These are phyloP conservation scores for Oplegnathus fasciatus DNA, from an alignment of 2,113 vertebrate species.

Conservation along the genomic window DNA sequence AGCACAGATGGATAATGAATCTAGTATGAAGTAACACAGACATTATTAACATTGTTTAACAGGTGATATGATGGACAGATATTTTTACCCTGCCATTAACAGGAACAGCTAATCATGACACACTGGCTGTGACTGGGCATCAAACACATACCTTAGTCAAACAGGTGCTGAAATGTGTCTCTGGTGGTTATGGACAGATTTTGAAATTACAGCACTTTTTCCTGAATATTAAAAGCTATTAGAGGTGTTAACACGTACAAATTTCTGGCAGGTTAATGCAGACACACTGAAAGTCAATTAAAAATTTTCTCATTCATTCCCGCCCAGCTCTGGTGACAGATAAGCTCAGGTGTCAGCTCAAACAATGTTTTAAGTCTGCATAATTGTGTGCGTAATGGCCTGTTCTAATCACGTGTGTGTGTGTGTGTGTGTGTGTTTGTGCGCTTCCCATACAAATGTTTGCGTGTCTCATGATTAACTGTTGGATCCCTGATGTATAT, in stretches of 20 bases:
- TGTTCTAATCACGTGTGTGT: neutral
- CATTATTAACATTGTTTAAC: slow-evolving; percentile 20
- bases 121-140: slow-evolving; percentile 10
- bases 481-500: slow-evolving; percentile 31
- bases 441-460: neutral
- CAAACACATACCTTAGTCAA: slow-evolving; percentile 9
- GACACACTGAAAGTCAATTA: slow-evolving; percentile 25
- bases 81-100: slow-evolving; percentile 16
- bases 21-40: neutral
- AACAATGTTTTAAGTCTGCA: slow-evolving; percentile 27
- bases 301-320: slow-evolving; percentile 34
- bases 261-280: slow-evolving; percentile 44
- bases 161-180: slow-evolving; percentile 12
- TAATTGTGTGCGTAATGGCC: slow-evolving; percentile 14
- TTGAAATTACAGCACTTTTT: slow-evolving; percentile 30
- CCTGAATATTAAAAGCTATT: slow-evolving; percentile 41
- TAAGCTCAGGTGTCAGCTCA: slow-evolving; percentile 39
- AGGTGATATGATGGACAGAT: slow-evolving; percentile 36
- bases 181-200: slow-evolving; percentile 20
- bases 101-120: slow-evolving; percentile 29
- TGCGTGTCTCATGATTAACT: slow-evolving; percentile 34
- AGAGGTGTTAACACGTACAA: slow-evolving; percentile 31
- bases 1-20: neutral
- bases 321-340: slow-evolving; percentile 25
- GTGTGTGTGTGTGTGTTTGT: too few relatives aligned